phyloP scores from a whole-genome alignment of 2,888 invertebrate species.

The Melanostoma mellinum region DNA sequence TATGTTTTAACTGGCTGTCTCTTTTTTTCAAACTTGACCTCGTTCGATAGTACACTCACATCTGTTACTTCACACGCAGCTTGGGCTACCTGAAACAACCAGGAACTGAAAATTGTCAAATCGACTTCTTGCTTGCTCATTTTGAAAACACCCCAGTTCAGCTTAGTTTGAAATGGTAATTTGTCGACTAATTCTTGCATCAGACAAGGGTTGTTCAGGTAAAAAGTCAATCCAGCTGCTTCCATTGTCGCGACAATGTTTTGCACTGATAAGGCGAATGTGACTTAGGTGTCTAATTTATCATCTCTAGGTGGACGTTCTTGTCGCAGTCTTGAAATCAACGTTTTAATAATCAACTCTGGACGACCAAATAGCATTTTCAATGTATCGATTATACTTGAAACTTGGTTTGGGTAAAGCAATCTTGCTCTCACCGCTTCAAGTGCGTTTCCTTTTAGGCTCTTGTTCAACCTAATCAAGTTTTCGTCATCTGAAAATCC shows the following conservation, averaged over 20 bases:
- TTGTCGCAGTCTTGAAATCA: neutral
- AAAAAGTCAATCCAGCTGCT: slow-evolving; percentile 36
- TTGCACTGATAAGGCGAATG: slow-evolving; percentile 52
- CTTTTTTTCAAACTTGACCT: slow-evolving; percentile 2
- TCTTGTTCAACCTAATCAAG: neutral
- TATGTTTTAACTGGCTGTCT: slow-evolving; percentile 1
- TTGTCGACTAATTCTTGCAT: slow-evolving; percentile 65
- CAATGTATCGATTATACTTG: slow-evolving; percentile 2
- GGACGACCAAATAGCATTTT: slow-evolving; percentile 31
- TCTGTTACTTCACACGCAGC: slow-evolving; percentile 19
- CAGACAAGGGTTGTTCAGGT: slow-evolving; percentile 59
- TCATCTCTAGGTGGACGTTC: slow-evolving; percentile 20
- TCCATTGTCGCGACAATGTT: slow-evolving; percentile 58
- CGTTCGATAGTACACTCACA: neutral
- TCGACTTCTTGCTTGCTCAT: neutral
- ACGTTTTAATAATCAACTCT: slow-evolving; percentile 9
- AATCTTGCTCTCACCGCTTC: slow-evolving; percentile 24
- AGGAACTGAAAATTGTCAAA: slow-evolving; percentile 39
- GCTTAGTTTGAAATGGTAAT: slow-evolving; percentile 55
- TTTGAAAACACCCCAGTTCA: slow-evolving; percentile 63
- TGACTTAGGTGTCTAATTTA: slow-evolving; percentile 1
- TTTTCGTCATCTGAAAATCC: slow-evolving; percentile 30
- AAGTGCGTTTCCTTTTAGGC: slow-evolving; percentile 27
- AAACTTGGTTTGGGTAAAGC: slow-evolving; percentile 13
- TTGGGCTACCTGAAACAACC: slow-evolving; percentile 35